These are phyloP conservation scores for Vollenhovia emeryi DNA, from an alignment of 1,140 invertebrate species.

Conservation along the genomic window DNA sequence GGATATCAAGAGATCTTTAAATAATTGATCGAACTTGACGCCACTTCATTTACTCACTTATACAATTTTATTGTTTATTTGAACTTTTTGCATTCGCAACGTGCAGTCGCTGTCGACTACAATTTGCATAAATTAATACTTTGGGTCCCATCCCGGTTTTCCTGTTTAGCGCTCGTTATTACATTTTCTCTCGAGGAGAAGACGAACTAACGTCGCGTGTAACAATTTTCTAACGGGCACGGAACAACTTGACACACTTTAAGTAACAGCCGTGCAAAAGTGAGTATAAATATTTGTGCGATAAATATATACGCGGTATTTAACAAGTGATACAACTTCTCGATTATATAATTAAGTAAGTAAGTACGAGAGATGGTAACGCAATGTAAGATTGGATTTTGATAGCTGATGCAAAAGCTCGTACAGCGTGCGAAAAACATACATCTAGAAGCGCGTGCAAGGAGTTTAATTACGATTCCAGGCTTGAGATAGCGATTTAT, in stretches of 20 bases:
- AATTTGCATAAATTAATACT: conserved; percentile 68
- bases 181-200: conserved; percentile 28
- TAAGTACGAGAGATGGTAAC: not conserved
- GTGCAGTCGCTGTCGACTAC: not conserved
- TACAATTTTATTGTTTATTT: not conserved
- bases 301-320: not conserved
- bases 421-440: not conserved
- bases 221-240: not conserved
- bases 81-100: not conserved
- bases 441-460: not conserved
- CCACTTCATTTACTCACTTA: not conserved
- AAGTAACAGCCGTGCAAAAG: not conserved
- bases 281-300: not conserved
- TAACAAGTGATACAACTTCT: not conserved
- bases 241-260: not conserved
- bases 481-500: not conserved
- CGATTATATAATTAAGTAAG: not conserved
- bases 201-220: not conserved
- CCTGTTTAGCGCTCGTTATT: conserved; percentile 61
- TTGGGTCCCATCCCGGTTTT: conserved; percentile 34
- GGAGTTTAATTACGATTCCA: not conserved
- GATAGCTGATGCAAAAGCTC: not conserved
- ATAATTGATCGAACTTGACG: conserved; percentile 52
- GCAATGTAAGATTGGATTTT: not conserved
- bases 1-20: conserved; percentile 57